phyloP scores from a whole-genome alignment of 2,888 invertebrate species.

The Xylophagus ater region DNA sequence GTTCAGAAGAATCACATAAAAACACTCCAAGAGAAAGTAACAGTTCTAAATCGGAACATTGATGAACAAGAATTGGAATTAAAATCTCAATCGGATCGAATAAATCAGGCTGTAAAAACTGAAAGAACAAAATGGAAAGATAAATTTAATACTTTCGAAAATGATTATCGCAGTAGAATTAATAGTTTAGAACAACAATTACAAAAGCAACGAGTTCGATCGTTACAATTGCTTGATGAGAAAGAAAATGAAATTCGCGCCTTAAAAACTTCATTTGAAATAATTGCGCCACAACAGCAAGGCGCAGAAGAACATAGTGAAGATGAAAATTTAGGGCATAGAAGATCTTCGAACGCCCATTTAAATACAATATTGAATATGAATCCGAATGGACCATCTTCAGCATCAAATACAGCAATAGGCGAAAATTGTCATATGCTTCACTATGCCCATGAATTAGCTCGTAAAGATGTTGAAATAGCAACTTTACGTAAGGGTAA shows the following conservation, averaged over 20 bases:
- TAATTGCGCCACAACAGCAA: slow-evolving; percentile 37
- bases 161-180: slow-evolving; percentile 43
- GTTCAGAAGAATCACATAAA: slow-evolving; percentile 49
- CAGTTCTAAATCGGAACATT: slow-evolving; percentile 49
- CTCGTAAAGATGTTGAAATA: slow-evolving; percentile 69
- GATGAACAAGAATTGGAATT: slow-evolving; percentile 54
- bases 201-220: slow-evolving; percentile 67
- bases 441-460: slow-evolving; percentile 73
- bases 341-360: slow-evolving; percentile 10
- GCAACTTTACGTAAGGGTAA: slow-evolving; percentile 59
- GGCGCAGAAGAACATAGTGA: not conserved
- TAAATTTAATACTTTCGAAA: slow-evolving; percentile 35
- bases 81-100: slow-evolving; percentile 46
- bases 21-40: slow-evolving; percentile 55
- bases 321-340: not conserved
- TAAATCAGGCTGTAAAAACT: slow-evolving; percentile 41
- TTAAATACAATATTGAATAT: slow-evolving; percentile 18
- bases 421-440: slow-evolving; percentile 63
- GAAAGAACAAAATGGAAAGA: slow-evolving; percentile 34
- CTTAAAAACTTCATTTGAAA: slow-evolving; percentile 45
- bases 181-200: slow-evolving; percentile 59
- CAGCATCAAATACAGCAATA: slow-evolving; percentile 18
- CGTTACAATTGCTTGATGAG: slow-evolving; percentile 64
- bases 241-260: slow-evolving; percentile 63
- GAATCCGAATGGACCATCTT: slow-evolving; percentile 18